A percentile compares a stretch with the other conserved stretches of the same genome.
phyloP scores from a whole-genome alignment of 2,113 vertebrate species.

The Numenius arquata region DNA sequence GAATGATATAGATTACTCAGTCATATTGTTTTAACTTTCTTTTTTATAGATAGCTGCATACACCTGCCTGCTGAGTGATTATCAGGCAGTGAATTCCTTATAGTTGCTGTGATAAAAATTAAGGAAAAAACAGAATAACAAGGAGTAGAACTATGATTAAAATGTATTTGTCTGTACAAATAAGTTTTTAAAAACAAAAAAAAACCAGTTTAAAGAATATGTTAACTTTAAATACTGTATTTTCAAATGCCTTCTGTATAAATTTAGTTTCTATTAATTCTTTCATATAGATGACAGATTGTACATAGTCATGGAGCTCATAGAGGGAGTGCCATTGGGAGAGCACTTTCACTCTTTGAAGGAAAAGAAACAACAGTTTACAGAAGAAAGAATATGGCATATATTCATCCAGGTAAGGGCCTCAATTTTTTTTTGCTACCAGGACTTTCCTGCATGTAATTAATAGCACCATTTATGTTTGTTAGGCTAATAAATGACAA shows the following conservation, averaged over 20 bases:
- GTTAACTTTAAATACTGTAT: neutral
- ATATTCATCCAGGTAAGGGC: slow-evolving; percentile 87
- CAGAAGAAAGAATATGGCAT: slow-evolving; percentile 87
- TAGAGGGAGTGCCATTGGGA: slow-evolving; percentile 83
- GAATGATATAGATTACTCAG: neutral
- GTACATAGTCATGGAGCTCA: slow-evolving; percentile 91
- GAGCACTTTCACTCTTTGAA: slow-evolving; percentile 87
- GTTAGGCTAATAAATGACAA: neutral
- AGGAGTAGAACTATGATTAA: neutral
- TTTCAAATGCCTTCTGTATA: neutral
- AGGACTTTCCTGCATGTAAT: neutral
- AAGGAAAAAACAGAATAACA: neutral
- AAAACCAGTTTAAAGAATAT: neutral
- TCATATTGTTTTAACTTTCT: neutral
- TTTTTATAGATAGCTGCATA: neutral
- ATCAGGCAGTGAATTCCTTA: neutral
- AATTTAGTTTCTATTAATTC: neutral
- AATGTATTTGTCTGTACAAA: neutral
- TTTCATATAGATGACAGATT: slow-evolving; percentile 79
- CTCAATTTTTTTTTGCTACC: neutral
- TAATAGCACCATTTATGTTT: neutral
- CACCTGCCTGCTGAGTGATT: neutral
- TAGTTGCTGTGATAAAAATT: neutral
- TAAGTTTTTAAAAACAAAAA: neutral
- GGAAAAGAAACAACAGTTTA: slow-evolving; percentile 85